A percentile compares a stretch with the other conserved stretches of the same genome.
phyloP scores from a whole-genome alignment of 2,113 vertebrate species.

The Acinonyx jubatus region DNA sequence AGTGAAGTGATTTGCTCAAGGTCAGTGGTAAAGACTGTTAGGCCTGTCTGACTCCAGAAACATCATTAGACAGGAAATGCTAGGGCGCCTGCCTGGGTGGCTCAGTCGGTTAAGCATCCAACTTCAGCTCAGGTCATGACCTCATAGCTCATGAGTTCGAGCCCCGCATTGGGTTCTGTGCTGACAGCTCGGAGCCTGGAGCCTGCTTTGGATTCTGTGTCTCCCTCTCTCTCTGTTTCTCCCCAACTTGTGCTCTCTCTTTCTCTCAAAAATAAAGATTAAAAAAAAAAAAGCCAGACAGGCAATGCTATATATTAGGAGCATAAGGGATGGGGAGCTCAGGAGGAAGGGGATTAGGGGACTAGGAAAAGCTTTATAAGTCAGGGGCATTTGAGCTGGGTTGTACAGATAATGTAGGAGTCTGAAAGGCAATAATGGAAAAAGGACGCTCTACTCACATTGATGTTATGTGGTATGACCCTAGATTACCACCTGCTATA shows the following conservation, averaged over 20 bases:
- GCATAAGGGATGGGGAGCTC: not conserved
- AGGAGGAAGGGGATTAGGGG: not conserved
- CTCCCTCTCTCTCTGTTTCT: too few species aligned
- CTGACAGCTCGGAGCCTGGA: too few species aligned
- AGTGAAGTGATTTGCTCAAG: not conserved
- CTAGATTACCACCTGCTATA: slow-evolving; percentile 94
- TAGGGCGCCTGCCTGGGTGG: too few species aligned
- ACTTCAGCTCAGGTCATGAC: too few species aligned
- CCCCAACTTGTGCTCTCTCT: too few species aligned
- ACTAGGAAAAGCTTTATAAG: not conserved
- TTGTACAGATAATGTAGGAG: not conserved
- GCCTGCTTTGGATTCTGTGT: too few species aligned
- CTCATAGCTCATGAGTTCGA: too few species aligned
- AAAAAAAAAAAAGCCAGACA: not conserved
- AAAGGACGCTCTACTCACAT: not conserved
- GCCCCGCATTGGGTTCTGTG: too few species aligned
- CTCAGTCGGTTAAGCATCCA: too few species aligned
- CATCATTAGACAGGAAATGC: not conserved
- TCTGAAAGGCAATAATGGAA: not conserved
- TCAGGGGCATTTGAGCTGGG: not conserved
- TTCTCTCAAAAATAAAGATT: too few species aligned
- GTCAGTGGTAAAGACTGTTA: not conserved
- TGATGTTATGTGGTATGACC: slow-evolving; percentile 28
- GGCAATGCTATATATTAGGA: not conserved
- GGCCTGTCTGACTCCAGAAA: not conserved